phyloP scores from a whole-genome alignment of 2,113 vertebrate species.

The Poicephalus gulielmi region DNA sequence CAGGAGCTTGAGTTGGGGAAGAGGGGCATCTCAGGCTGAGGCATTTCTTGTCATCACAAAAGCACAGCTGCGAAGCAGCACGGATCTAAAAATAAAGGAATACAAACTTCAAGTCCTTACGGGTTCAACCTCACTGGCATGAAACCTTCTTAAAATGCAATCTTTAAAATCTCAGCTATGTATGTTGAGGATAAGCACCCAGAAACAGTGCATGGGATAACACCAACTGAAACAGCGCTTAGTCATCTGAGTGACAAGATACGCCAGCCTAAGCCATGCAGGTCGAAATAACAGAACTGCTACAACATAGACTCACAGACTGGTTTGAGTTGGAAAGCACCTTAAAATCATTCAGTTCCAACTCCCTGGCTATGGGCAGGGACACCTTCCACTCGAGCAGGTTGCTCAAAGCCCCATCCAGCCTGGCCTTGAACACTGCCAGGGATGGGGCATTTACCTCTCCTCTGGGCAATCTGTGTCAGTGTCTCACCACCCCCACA shows the following conservation, averaged over 20 bases:
- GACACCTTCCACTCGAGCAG: not conserved
- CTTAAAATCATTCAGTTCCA: not conserved
- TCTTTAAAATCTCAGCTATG: accelerated
- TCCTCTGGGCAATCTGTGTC: not conserved
- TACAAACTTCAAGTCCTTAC: not conserved
- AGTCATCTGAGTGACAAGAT: not conserved
- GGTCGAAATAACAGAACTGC: not conserved
- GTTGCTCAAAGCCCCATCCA: not conserved
- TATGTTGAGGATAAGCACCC: not conserved
- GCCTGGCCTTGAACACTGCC: not conserved
- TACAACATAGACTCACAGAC: not conserved
- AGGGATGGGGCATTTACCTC: not conserved
- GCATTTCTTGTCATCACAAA: not conserved
- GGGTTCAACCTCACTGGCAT: not conserved
- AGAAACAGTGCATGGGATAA: not conserved
- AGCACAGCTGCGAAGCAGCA: not conserved
- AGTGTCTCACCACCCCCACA: not conserved
- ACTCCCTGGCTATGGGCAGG: too few relatives aligned
- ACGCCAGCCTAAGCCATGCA: not conserved
- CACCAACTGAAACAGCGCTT: not conserved
- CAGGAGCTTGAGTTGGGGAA: not conserved
- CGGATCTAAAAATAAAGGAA: not conserved
- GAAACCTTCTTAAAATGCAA: not conserved
- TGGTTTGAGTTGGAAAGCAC: not conserved
- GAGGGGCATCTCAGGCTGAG: too few relatives aligned